Evolutionary conservation across 2,888 invertebrate genomes (phyloP).

Genomic region (Pteria penguin): DNA sequence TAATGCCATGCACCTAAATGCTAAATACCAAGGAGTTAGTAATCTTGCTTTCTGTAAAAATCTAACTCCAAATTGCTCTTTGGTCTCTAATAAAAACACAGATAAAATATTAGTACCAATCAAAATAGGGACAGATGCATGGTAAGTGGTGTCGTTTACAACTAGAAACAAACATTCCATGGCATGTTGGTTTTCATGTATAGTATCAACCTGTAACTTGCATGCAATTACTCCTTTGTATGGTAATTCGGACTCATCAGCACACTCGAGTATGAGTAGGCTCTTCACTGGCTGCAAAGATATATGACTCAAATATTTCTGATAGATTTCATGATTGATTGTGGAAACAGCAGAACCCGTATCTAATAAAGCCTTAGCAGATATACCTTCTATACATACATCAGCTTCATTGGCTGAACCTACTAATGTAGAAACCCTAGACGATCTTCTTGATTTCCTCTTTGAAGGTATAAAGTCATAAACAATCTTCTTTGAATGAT

Average conservation of each 20-base stretch:
- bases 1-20: no score
- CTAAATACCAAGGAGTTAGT: no score
- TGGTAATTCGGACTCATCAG: slow-evolving; percentile 23
- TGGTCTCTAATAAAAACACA: no score
- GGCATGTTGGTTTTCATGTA: slow-evolving; percentile 2
- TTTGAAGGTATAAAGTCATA: background rate
- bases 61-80: no score
- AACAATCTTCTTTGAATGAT: background rate
- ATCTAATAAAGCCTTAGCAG: slow-evolving; percentile 3
- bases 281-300: slow-evolving; percentile 11
- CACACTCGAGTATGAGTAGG: slow-evolving; percentile 19
- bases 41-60: no score
- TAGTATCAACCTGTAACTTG: background rate
- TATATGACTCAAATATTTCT: slow-evolving; percentile 10
- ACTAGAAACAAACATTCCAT: slow-evolving; percentile 23
- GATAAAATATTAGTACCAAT: no score
- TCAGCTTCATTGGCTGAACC: no score
- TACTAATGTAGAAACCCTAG: slow-evolving; percentile 7
- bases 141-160: slow-evolving; percentile 24
- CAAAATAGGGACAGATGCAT: no score
- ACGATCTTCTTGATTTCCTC: background rate
- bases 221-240: slow-evolving; percentile 18
- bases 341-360: slow-evolving; percentile 15
- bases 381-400: slow-evolving; percentile 4
- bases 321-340: slow-evolving; percentile 6